Percentiles rank a stretch among this genome's conserved stretches.
Evolutionary conservation across 2,888 invertebrate species (phyloP).

Genomic region (Leucozona laternaria): DNA sequence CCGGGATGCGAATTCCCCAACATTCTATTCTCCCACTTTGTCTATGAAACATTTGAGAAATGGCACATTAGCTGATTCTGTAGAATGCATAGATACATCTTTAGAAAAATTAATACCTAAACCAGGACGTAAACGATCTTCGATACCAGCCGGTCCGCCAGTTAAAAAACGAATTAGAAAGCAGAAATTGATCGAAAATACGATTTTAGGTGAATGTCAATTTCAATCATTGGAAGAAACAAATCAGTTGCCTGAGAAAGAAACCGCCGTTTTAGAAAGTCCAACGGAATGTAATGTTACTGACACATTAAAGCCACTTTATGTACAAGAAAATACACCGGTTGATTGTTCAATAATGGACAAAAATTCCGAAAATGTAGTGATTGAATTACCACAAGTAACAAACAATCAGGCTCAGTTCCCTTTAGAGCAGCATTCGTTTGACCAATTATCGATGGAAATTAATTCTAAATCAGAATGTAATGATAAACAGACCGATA

Average conservation of each 20-base stretch:
- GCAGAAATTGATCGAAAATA: not conserved
- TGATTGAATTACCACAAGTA: not conserved
- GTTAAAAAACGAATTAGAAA: not conserved
- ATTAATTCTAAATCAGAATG: not conserved
- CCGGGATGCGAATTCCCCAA: conserved; percentile 2
- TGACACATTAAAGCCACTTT: not conserved
- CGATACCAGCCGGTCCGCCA: not conserved
- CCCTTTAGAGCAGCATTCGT: not conserved
- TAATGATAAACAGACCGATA: not conserved
- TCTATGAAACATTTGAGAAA: conserved; percentile 24
- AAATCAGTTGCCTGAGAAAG: not conserved
- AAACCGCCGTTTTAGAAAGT: not conserved
- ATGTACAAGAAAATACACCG: not conserved
- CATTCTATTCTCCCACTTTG: conserved; percentile 25
- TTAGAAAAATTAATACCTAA: conserved; percentile 15
- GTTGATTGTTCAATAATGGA: not conserved
- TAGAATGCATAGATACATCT: not conserved
- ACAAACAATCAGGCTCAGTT: not conserved
- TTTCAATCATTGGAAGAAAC: not conserved
- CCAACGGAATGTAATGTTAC: not conserved
- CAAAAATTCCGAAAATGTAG: not conserved
- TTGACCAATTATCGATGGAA: not conserved
- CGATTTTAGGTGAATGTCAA: not conserved
- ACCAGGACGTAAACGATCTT: conserved; percentile 8
- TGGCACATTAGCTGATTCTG: conserved; percentile 8